Base-by-base conservation (phyloP, 2,888 invertebrate species). In the Gasteruption jaculator region DNA sequence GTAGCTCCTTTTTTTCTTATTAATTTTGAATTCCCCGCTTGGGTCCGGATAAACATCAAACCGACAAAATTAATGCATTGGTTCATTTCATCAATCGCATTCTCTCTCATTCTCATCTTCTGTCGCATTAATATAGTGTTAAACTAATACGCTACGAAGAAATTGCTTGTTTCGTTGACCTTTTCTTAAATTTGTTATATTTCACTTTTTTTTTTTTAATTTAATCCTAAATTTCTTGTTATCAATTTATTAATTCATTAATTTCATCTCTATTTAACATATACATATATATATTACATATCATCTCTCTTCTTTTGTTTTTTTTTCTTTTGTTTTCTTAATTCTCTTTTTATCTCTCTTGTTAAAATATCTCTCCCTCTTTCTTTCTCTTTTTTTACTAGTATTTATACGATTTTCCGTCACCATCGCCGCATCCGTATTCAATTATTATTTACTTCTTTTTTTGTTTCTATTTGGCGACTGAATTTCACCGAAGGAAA, bases 111-210 rank as follows among this genome's bases (percentile, higher is more conserved):
- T 15, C 16, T 38, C 18, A 16, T 35, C 26, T 24, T 30, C 38
- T 15, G 40, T 36, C 21, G 16, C 33, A 36, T n/a, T 37, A 40
- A 45, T n/a, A 39, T 42, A 40, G 26, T 39, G 31, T 40, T 52
- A 45, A 46, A 38, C 19, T 41, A 40, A 43, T 39, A 53, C 36
- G 6, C 50, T 54, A 52, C 48, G 21, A 49, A 54, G 50, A 45
- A 53, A 60, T 58, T 61, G 54, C 57, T 59, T 55, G n/a, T n/a
- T 59, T 60, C 61, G 57, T 61, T 59, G 59, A 58, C 41, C 46
- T 18, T 48, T 55, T 52, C 42, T n/a, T n/a, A 42, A 43, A 50
- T 49, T 42, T 45, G 25, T 46, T 49, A 46, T 36, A 41, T 44
- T 32, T 46, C 34, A 29, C 34, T 35, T 40, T 47, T 25, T 18